These are phyloP conservation scores for Chelon labrosus DNA, from an alignment of 2,797 vertebrate species.

Conservation along the genomic window DNA sequence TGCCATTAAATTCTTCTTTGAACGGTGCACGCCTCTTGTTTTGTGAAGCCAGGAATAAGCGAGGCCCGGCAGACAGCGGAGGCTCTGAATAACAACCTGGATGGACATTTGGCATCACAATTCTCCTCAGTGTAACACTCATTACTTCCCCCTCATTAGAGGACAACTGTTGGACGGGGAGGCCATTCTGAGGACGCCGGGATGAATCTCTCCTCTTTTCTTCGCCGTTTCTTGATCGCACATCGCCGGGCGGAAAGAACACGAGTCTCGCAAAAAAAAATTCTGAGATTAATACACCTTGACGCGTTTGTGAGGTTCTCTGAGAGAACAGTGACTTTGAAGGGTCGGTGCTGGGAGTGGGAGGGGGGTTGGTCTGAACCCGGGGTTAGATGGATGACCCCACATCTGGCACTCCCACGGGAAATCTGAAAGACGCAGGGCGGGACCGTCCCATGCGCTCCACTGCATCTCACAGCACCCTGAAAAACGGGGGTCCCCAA, in stretches of 20 bases:
- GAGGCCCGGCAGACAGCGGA: constrained; percentile 60
- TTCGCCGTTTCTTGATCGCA: constrained; percentile 39
- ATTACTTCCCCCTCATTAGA: constrained; percentile 88
- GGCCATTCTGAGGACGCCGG: constrained; percentile 55
- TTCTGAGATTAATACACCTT: constrained; percentile 12
- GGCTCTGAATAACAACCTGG: constrained; percentile 84
- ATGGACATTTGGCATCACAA: constrained; percentile 82
- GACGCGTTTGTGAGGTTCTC: neutral
- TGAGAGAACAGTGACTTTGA: constrained; percentile 61
- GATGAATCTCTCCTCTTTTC: constrained; percentile 56
- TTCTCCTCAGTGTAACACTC: constrained; percentile 74
- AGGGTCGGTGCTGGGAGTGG: neutral
- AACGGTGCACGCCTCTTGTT: constrained; percentile 75
- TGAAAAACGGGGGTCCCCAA: constrained; percentile 73
- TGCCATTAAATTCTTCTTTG: constrained; percentile 75
- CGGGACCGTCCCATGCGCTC: constrained; percentile 83
- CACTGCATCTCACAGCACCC: constrained; percentile 82
- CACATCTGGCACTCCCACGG: constrained; percentile 84
- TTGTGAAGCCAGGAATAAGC: constrained; percentile 78
- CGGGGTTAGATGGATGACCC: constrained; percentile 76
- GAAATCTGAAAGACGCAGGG: constrained; percentile 86
- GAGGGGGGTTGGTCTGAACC: constrained; percentile 55
- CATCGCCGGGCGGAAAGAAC: neutral
- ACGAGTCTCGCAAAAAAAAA: constrained; percentile 2
- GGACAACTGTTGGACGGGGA: constrained; percentile 76